Evolutionary conservation across 1,140 invertebrate genomes (phyloP).

Genomic region (Steinernema feltiae): DNA sequence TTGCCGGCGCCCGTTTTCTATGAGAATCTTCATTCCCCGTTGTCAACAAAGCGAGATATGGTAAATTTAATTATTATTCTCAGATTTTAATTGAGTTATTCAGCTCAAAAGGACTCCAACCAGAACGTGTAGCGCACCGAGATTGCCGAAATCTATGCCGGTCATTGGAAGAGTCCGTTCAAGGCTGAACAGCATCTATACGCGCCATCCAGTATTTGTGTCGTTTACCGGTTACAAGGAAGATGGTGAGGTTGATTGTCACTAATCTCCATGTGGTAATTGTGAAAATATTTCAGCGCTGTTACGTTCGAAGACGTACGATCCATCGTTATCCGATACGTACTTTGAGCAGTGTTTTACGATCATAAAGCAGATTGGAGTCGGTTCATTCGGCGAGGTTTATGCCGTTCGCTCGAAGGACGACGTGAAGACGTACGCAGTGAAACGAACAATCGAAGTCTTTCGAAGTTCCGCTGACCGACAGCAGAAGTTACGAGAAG

Average conservation of each 20-base stretch:
- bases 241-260: not conserved
- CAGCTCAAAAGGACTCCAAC: not conserved
- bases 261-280: not conserved
- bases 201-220: not conserved
- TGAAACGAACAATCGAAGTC: slow-evolving; percentile 66
- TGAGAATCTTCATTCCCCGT: too few species aligned
- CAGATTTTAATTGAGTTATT: not conserved
- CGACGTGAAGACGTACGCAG: slow-evolving; percentile 68
- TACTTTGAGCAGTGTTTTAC: slow-evolving; percentile 68
- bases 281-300: not conserved
- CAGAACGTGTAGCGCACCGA: not conserved
- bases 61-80: not conserved
- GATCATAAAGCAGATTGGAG: slow-evolving; percentile 65
- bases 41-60: not conserved
- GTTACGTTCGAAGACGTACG: not conserved
- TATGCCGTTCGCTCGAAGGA: slow-evolving; percentile 63
- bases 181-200: not conserved
- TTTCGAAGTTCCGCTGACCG: slow-evolving; percentile 66
- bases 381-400: slow-evolving; percentile 72
- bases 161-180: not conserved
- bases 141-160: not conserved
- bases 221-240: not conserved
- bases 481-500: slow-evolving; percentile 67
- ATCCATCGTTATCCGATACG: slow-evolving; percentile 20
- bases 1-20: too few species aligned